A percentile compares a stretch with the other conserved stretches of the same genome.
phyloP scores from a whole-genome alignment of 2,888 invertebrate genomes.

The Microchrysa polita region DNA sequence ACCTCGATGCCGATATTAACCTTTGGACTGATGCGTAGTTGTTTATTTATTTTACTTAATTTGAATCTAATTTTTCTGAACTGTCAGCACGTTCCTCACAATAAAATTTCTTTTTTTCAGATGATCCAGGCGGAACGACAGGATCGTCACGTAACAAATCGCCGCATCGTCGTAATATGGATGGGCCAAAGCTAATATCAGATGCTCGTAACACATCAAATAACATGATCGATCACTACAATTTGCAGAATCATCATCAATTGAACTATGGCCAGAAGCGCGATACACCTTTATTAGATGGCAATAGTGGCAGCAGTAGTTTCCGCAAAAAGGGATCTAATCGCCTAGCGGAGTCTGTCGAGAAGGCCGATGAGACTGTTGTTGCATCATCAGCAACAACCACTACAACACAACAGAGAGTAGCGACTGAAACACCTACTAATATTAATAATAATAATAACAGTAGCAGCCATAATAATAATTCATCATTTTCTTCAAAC shows the following conservation, averaged over 20 bases:
- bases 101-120: constrained; percentile 54
- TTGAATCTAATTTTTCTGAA: no score
- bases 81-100: no score
- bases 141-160: constrained; percentile 47
- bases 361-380: neutral
- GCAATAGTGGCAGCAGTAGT: neutral
- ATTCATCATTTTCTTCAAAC: constrained; percentile 41
- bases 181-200: constrained; percentile 55
- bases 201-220: constrained; percentile 20
- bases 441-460: constrained; percentile 48
- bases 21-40: no score
- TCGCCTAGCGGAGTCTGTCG: neutral
- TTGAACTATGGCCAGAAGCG: constrained; percentile 39
- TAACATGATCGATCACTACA: constrained; percentile 38
- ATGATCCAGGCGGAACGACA: constrained; percentile 59
- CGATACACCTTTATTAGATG: constrained; percentile 13
- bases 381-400: neutral
- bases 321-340: neutral
- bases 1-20: no score
- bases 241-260: constrained; percentile 19
- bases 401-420: constrained; percentile 10
- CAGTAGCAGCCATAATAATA: constrained; percentile 47
- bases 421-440: constrained; percentile 39
- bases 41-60: no score
- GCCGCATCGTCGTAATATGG: constrained; percentile 57